Percentiles rank a stretch among this genome's conserved stretches.
These are phyloP conservation scores for Dryobotodes eremita DNA, from an alignment of 2,888 invertebrate species.

Conservation along the genomic window DNA sequence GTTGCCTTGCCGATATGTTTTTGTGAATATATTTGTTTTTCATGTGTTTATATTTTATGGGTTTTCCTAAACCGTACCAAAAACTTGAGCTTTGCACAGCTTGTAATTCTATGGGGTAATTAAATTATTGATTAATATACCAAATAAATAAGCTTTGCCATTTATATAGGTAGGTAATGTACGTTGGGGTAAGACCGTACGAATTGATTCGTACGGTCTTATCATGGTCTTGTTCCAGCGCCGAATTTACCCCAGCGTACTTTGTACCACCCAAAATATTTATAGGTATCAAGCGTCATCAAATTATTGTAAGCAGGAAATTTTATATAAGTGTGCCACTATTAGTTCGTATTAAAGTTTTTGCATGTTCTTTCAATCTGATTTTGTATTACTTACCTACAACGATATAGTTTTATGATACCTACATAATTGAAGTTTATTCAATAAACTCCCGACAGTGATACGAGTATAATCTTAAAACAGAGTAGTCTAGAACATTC, in stretches of 20 bases:
- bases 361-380: slow-evolving; percentile 10
- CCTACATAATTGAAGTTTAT: slow-evolving; percentile 15
- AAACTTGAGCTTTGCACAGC: neutral
- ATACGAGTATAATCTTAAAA: neutral
- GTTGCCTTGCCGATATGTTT: neutral
- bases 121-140: neutral
- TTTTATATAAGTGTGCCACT: neutral
- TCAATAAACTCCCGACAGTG: neutral
- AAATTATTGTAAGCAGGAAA: neutral
- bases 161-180: neutral
- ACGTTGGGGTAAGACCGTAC: neutral
- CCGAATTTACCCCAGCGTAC: neutral
- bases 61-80: neutral
- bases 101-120: neutral
- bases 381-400: neutral
- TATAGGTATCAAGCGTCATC: too few relatives aligned
- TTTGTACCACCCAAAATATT: neutral
- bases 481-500: slow-evolving; percentile 1
- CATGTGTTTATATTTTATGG: neutral
- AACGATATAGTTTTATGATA: slow-evolving; percentile 29
- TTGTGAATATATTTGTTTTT: neutral
- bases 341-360: slow-evolving; percentile 4
- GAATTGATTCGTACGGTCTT: neutral
- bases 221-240: neutral
- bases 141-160: neutral